Base-by-base conservation (phyloP, 1,140 invertebrate species). In the Drosophila subpulchrella region DNA sequence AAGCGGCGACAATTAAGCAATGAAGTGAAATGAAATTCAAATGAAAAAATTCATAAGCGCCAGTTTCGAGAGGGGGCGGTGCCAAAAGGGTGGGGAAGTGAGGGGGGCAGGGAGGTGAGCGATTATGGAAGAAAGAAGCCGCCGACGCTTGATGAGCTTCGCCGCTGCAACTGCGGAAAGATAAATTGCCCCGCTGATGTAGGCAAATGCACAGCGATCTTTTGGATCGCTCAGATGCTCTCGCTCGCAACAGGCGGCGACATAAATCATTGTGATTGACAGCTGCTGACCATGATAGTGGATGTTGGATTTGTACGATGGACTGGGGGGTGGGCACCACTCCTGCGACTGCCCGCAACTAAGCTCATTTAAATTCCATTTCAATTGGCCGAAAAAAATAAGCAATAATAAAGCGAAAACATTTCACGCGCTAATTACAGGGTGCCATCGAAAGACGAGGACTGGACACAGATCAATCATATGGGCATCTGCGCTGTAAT, bases 181-280 rank as follows among this genome's bases (percentile, higher is more conserved):
- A 91, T 91, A 88, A 91, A 91, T 91, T 91, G 88, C 78, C 80
- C 62, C 78, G 82, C 76, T 76, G 88, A 66, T 89, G 81, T 89
- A 89, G 76, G 65, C 84, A 89, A 89, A 89, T 89, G 84, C 84
- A 88, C 65, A 50, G 67, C 83, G 61, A 73, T 38, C 74, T 59
- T 34, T 48, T 36, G 30, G 65, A 71, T 39, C 63, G 42, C 42
- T 41, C 48, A 34, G 60, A 55, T 55, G 17, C 59, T 5, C 51
- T 11, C 20, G 46, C 57, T 20, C 32, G 63, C 60, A 57, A 27
- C 34, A 42, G 38, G 72, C 61, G 61, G 86, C 83, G 88, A 84
- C 88, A 91, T 91, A 91, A 91, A 91, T 91, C 88, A 91, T 91
- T 91, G 89, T 91, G 88, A 91, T 91, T 91, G 88, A 91, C 88